A percentile compares a stretch with the other conserved stretches of the same genome.
phyloP scores from a whole-genome alignment of 2,888 invertebrate species.

The Digitonthophagus gazella region DNA sequence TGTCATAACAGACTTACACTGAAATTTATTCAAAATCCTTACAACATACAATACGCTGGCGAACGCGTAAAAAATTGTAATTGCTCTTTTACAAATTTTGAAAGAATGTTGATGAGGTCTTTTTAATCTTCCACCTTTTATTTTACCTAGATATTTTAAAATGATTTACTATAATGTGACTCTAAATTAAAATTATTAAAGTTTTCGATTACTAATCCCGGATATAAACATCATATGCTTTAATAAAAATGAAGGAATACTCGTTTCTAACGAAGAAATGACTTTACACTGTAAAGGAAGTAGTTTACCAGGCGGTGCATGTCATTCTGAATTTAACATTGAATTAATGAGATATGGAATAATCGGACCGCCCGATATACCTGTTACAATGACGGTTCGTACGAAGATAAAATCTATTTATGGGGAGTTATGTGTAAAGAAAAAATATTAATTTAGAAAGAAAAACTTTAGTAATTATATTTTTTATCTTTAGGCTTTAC shows the following conservation, averaged over 20 bases:
- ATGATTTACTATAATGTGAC: too few species aligned
- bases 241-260: conserved; percentile 17
- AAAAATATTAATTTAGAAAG: too few species aligned
- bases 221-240: conserved; percentile 8
- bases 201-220: conserved; percentile 3
- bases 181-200: too few species aligned
- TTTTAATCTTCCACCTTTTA: too few species aligned
- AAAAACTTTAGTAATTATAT: too few species aligned
- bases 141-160: too few species aligned
- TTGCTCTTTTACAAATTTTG: too few species aligned
- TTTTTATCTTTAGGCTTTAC: background rate
- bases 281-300: conserved; percentile 12
- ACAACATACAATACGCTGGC: too few species aligned
- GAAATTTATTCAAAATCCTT: too few species aligned
- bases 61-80: too few species aligned
- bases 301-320: background rate
- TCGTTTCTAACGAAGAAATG: conserved; percentile 19
- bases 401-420: background rate
- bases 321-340: background rate
- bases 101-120: too few species aligned
- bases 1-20: too few species aligned
- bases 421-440: conserved; percentile 15
- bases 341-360: background rate
- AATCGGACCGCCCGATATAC: background rate
- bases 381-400: background rate